A percentile compares a stretch with the other conserved stretches of the same genome.
These are phyloP conservation scores for Lutraria rhynchaena DNA, from an alignment of 1,140 invertebrate genomes.

Conservation along the genomic window DNA sequence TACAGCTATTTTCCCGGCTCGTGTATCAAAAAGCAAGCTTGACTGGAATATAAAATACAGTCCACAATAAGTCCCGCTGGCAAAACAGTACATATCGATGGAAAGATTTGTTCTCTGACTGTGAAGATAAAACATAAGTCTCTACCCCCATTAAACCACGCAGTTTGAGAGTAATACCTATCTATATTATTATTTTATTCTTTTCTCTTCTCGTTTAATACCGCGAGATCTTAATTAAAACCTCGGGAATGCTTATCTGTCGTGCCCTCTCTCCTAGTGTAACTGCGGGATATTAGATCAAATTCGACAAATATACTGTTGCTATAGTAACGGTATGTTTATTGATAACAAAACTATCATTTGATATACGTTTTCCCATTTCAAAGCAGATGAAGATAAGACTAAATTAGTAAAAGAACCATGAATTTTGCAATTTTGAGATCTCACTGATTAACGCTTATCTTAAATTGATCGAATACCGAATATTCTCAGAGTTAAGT, in stretches of 20 bases:
- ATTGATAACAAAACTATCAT: slow-evolving; percentile 58
- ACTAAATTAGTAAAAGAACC: slow-evolving; percentile 56
- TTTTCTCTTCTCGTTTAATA: slow-evolving; percentile 54
- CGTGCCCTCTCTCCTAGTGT: slow-evolving; percentile 34
- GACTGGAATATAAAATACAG: slow-evolving; percentile 29
- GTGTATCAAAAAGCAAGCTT: slow-evolving; percentile 38
- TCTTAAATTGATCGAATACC: slow-evolving; percentile 54
- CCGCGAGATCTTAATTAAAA: slow-evolving; percentile 58
- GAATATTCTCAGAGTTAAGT: slow-evolving; percentile 27
- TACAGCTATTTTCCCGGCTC: slow-evolving; percentile 29
- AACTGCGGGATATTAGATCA: slow-evolving; percentile 55
- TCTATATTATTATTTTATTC: slow-evolving; percentile 55
- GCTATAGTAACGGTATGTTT: slow-evolving; percentile 49
- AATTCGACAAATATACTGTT: slow-evolving; percentile 56
- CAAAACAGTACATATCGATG: slow-evolving; percentile 43
- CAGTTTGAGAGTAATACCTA: slow-evolving; percentile 44
- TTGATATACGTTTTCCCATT: slow-evolving; percentile 59
- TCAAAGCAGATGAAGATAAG: slow-evolving; percentile 51
- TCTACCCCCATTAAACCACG: slow-evolving; percentile 28
- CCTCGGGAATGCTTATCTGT: slow-evolving; percentile 38
- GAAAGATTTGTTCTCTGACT: slow-evolving; percentile 49
- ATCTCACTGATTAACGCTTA: slow-evolving; percentile 12
- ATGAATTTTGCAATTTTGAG: slow-evolving; percentile 53
- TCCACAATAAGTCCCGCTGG: slow-evolving; percentile 15
- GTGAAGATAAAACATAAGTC: slow-evolving; percentile 45